These are phyloP conservation scores for Apolygus lucorum DNA, from an alignment of 1,140 invertebrate species.

Conservation along the genomic window DNA sequence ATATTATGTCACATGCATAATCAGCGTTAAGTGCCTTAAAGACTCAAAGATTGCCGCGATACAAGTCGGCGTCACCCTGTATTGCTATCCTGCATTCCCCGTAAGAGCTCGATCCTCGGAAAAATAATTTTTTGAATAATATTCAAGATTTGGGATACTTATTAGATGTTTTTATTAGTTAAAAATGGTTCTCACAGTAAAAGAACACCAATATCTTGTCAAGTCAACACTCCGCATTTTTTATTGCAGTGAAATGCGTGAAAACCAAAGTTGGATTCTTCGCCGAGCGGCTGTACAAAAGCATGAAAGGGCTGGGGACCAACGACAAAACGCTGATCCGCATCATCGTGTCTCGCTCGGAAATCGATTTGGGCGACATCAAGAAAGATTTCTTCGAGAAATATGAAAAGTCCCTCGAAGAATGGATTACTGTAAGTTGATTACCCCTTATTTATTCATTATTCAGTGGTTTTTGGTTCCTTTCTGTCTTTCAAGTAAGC, in stretches of 20 bases:
- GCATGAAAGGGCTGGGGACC: constrained; percentile 83
- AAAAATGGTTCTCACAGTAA: constrained; percentile 8
- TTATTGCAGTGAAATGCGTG: constrained; percentile 67
- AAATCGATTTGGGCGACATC: constrained; percentile 86
- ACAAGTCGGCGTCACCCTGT: too few species aligned
- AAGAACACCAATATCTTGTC: neutral
- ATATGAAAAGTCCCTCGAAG: constrained; percentile 74
- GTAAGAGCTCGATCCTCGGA: too few species aligned
- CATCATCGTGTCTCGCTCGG: constrained; percentile 80
- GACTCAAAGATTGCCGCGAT: too few species aligned
- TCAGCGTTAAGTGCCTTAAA: too few species aligned
- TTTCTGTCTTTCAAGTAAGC: too few species aligned
- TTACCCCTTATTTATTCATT: too few species aligned
- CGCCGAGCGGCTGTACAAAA: constrained; percentile 78
- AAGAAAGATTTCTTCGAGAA: constrained; percentile 79
- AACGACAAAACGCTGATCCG: constrained; percentile 83
- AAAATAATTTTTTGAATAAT: too few species aligned
- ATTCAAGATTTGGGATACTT: neutral
- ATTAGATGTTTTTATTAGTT: neutral
- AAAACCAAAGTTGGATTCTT: constrained; percentile 89
- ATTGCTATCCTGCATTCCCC: too few species aligned
- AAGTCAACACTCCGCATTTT: constrained; percentile 20
- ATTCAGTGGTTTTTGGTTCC: too few species aligned
- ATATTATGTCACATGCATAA: too few species aligned
- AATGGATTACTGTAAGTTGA: constrained; percentile 59